These are phyloP conservation scores for Pterostichus niger DNA, from an alignment of 2,888 invertebrate genomes.

Conservation along the genomic window DNA sequence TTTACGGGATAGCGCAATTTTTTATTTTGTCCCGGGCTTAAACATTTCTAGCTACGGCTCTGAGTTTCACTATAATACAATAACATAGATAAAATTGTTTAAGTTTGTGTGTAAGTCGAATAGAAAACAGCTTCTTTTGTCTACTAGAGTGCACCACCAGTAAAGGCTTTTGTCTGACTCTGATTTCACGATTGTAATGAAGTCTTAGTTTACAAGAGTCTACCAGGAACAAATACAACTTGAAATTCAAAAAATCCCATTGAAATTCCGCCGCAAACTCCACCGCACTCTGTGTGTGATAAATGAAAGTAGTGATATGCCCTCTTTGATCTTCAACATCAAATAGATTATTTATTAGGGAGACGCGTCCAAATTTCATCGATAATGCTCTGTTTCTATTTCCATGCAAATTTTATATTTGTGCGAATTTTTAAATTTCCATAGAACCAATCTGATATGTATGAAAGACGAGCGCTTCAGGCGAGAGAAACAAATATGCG, in stretches of 20 bases:
- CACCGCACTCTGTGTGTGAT: background rate
- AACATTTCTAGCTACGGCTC: too few relatives aligned
- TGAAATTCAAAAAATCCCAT: slow-evolving; percentile 43
- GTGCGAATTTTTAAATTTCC: slow-evolving; percentile 51
- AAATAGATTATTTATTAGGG: slow-evolving; percentile 53
- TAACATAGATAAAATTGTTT: background rate
- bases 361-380: slow-evolving; percentile 17
- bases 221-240: slow-evolving; percentile 23
- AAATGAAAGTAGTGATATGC: slow-evolving; percentile 49
- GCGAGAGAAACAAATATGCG: slow-evolving; percentile 30
- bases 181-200: slow-evolving; percentile 11
- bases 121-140: background rate
- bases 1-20: too few relatives aligned
- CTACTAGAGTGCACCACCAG: background rate
- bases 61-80: too few relatives aligned
- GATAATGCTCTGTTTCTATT: slow-evolving; percentile 55
- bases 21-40: too few relatives aligned
- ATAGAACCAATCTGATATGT: slow-evolving; percentile 48
- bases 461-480: slow-evolving; percentile 31
- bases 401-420: slow-evolving; percentile 58
- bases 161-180: slow-evolving; percentile 23
- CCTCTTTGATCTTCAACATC: slow-evolving; percentile 55
- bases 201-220: slow-evolving; percentile 12
- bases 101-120: background rate
- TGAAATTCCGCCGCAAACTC: slow-evolving; percentile 20